Conservation (phyloP, 1,140 invertebrate species). For the Zaprionus africanus region DNA sequence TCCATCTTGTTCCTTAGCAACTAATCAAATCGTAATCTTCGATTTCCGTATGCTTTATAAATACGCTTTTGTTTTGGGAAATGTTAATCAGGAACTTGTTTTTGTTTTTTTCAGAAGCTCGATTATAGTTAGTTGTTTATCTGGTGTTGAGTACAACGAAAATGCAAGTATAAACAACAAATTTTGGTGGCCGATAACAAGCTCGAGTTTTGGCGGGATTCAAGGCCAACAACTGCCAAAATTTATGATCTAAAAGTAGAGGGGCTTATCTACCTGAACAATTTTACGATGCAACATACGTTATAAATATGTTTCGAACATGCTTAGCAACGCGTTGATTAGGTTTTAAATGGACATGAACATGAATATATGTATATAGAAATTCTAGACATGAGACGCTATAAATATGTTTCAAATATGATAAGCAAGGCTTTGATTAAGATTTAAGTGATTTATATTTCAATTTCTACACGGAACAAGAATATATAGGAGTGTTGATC, state of each 20-base stretch:
- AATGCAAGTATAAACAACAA: conserved; percentile 12
- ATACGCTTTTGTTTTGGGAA: neutral
- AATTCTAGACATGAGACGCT: no score
- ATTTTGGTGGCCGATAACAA: conserved; percentile 47
- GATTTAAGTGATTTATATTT: no score
- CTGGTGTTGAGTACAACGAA: conserved; percentile 7
- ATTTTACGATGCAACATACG: conserved; percentile 52
- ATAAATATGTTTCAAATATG: no score
- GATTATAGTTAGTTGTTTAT: conserved; percentile 38
- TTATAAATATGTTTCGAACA: conserved; percentile 7
- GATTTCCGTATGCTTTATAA: neutral
- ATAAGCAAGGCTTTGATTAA: no score
- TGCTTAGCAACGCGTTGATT: neutral
- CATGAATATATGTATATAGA: neutral
- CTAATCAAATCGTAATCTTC: conserved; percentile 5
- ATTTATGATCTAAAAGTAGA: conserved; percentile 43
- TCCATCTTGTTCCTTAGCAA: conserved; percentile 19
- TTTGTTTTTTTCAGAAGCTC: conserved; percentile 32
- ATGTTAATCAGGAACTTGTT: conserved; percentile 17
- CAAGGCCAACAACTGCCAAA: conserved; percentile 72
- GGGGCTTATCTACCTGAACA: conserved; percentile 52
- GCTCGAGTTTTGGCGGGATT: conserved; percentile 43
- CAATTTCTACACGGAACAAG: no score
- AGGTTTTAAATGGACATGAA: neutral
- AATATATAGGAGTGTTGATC: no score